Percentiles rank a stretch among this genome's conserved stretches.
Conservation (phyloP, 1,140 invertebrate genomes). For the Apocrypta bakeri region DNA sequence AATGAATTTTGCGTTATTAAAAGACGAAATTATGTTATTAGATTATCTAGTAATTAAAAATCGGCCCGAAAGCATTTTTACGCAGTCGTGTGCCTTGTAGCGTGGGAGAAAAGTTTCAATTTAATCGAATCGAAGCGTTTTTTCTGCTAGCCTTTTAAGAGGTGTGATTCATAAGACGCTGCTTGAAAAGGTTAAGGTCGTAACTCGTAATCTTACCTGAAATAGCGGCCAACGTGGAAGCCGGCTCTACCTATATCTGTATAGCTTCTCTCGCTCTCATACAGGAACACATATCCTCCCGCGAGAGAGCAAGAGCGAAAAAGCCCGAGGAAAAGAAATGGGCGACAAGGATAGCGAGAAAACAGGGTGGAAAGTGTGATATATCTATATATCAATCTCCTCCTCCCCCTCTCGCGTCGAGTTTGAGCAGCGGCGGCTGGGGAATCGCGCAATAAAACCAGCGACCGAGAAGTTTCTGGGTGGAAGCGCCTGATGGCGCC, state of each 20-base stretch:
- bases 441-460: conserved; percentile 54
- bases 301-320: neutral
- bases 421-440: conserved; percentile 3
- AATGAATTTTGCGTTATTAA: neutral
- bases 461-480: conserved; percentile 55
- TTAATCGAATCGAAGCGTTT: neutral
- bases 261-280: neutral
- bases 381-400: neutral
- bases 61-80: no score
- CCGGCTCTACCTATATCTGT: neutral
- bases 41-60: no score
- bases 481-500: conserved; percentile 65
- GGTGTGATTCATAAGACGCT: neutral
- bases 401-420: neutral
- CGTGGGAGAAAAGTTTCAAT: neutral
- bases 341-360: conserved; percentile 29
- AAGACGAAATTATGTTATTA: no score
- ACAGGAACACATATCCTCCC: neutral
- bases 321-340: conserved; percentile 47
- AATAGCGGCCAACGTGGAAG: conserved; percentile 11
- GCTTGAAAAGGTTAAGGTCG: conserved; percentile 1
- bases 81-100: no score
- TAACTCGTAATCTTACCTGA: conserved; percentile 40
- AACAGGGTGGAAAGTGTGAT: conserved; percentile 38
- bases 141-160: neutral